A percentile compares a stretch with the other conserved stretches of the same genome.
Evolutionary conservation across 2,113 vertebrate species (phyloP).

Genomic region (Oncorhynchus nerka): DNA sequence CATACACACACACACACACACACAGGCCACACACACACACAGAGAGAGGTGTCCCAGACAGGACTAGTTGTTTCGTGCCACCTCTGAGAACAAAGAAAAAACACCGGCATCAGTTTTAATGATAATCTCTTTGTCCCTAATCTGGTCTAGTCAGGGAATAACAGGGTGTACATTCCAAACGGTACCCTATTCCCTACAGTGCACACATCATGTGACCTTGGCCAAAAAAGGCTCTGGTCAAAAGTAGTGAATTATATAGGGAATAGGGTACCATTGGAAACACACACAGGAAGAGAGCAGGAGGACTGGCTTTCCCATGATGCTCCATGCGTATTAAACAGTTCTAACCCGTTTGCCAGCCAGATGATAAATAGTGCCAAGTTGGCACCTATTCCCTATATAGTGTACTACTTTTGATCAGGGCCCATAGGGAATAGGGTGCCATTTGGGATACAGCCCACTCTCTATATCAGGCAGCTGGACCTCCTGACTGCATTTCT

Average conservation of each 20-base stretch:
- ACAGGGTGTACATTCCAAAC: not conserved
- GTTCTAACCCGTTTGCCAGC: not conserved
- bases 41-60: constrained; percentile 1
- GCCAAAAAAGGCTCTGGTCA: too few relatives aligned
- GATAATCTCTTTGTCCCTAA: constrained; percentile 20
- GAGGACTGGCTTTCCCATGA: not conserved
- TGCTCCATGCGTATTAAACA: constrained; percentile 7
- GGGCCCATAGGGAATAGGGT: too few relatives aligned
- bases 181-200: too few relatives aligned
- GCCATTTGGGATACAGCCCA: too few relatives aligned
- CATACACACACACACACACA: too few relatives aligned
- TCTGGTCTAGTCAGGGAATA: not conserved
- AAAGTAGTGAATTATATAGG: too few relatives aligned
- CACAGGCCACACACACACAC: too few relatives aligned
- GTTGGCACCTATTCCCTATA: too few relatives aligned
- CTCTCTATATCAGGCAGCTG: not conserved
- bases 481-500: not conserved
- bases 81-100: not conserved
- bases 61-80: constrained; percentile 7
- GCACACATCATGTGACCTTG: too few relatives aligned
- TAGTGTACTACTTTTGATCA: too few relatives aligned
- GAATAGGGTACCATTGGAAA: too few relatives aligned
- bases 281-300: not conserved
- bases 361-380: not conserved
- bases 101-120: not conserved